Evolutionary conservation across 30 jellyfish, hydroid and myxozoan species (phyloP), one percentile per base, ranked within the genome.

Genomic region (Pelagia noctiluca): DNA sequence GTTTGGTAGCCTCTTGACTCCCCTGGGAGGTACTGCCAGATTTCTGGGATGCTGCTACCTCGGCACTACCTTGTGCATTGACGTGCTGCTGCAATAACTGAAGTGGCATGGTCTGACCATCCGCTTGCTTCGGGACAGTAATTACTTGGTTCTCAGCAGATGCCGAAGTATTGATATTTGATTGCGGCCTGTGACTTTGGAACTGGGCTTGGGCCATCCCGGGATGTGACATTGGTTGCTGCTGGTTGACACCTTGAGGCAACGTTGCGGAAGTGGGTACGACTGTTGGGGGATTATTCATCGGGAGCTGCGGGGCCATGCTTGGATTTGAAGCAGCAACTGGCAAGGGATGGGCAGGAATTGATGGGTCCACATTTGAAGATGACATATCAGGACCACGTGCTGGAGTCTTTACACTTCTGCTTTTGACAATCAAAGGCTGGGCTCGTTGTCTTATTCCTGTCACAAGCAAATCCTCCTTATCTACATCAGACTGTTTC

Each of bases 381-480:
- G 84, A 30, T 11, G 81, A 22, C 11, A 35, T 64, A 81, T 69
- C 78, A 0, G 95, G 95, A 21, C 29, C 75, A 11, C 83, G 81
- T 16, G 60, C 49, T 1, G 50, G 54, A 5, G 75, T 34, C 35
- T 74, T 73, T 52, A 89, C 57, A 49, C 71, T 68, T 75, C 61
- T 75, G 77, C 77, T 92, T 34, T 66, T 87, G 18, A 92, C 80
- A 37, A 71, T 54, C 32, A 82, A 47, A 7, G 98, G 96, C 53
- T n/a, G 72, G 4, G 91, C 83, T 47, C 96, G 72, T 28, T 91
- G 48, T 36, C 74, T 95, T 10, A 92, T 82, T 28, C 98, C 98
- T 22, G 96, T 49, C 18, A 91, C 80, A 3, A 77, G 16, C 8
- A 80, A 84, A 19, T 95, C 98, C 26, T 76, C 88, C 52, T 50